Percentiles rank a stretch among this genome's conserved stretches.
These are phyloP conservation scores for Eucera pruinosa DNA, from an alignment of 2,888 invertebrate genomes.

Conservation along the genomic window DNA sequence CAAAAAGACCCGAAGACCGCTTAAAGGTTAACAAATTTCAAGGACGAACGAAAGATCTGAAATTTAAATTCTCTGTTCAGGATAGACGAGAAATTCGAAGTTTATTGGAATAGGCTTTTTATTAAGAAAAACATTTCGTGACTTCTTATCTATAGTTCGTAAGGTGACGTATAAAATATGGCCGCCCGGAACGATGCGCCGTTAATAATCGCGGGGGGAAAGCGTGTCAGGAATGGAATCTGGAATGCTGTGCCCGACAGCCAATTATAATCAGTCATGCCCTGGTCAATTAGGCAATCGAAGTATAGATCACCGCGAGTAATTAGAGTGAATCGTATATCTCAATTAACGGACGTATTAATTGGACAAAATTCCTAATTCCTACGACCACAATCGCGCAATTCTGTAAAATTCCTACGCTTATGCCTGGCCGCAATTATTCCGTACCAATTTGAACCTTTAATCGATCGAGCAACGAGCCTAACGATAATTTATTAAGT, in stretches of 20 bases:
- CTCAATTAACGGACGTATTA: conserved; percentile 24
- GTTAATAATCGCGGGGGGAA: conserved; percentile 33
- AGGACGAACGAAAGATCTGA: too few relatives aligned
- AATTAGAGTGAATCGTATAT: conserved; percentile 34
- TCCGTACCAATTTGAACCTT: neutral
- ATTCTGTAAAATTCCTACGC: neutral
- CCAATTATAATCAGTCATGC: conserved; percentile 70
- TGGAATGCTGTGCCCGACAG: conserved; percentile 61
- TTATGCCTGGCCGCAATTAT: neutral
- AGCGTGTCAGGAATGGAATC: conserved; percentile 49
- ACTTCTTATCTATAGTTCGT: neutral
- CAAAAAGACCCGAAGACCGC: too few relatives aligned
- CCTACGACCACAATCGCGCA: neutral
- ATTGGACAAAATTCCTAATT: conserved; percentile 21
- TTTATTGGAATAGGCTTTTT: too few relatives aligned
- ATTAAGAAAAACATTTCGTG: conserved; percentile 4
- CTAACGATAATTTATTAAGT: neutral
- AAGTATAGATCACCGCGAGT: conserved; percentile 46
- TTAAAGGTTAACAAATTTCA: too few relatives aligned
- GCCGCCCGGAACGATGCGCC: neutral
- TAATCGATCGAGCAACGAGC: neutral
- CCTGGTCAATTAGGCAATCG: conserved; percentile 66
- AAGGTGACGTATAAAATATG: conserved; percentile 13
- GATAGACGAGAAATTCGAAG: too few relatives aligned
- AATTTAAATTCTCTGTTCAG: too few relatives aligned